Percentiles rank a stretch among this genome's conserved stretches.
phyloP scores from a whole-genome alignment of 2,113 vertebrate species.

The Amphilophus citrinellus region DNA sequence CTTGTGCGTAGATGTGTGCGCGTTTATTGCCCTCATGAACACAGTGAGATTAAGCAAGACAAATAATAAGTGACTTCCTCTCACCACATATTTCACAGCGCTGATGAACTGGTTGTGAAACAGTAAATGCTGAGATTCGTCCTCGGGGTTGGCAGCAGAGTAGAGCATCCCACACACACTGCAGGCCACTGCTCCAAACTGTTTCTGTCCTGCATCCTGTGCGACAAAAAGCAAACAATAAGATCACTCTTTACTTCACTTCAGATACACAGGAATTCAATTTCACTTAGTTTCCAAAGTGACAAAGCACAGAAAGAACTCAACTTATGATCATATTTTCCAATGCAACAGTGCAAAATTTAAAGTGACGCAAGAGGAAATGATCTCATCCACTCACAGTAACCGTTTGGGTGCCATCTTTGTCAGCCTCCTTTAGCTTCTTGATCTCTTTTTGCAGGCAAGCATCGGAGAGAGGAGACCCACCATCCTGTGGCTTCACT shows the following conservation, averaged over 20 bases:
- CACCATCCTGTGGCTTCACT: slow-evolving; percentile 61
- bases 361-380: background rate
- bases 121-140: slow-evolving; percentile 96
- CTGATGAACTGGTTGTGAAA: slow-evolving; percentile 99
- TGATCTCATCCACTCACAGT: slow-evolving; percentile 83
- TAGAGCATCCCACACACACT: slow-evolving; percentile 98
- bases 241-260: background rate
- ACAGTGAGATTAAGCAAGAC: background rate
- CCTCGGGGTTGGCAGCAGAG: slow-evolving; percentile 93
- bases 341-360: background rate
- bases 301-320: background rate
- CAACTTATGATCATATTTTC: background rate
- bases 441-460: slow-evolving; percentile 86
- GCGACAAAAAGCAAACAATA: slow-evolving; percentile 1
- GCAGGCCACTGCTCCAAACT: slow-evolving; percentile 95
- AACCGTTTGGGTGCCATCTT: slow-evolving; percentile 86
- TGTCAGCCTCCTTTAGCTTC: slow-evolving; percentile 87
- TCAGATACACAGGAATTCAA: background rate
- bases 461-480: slow-evolving; percentile 80
- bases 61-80: slow-evolving; percentile 47
- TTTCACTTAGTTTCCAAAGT: background rate
- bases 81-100: slow-evolving; percentile 98
- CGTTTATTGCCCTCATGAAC: background rate
- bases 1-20: background rate
- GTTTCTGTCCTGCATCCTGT: slow-evolving; percentile 94